Percentiles rank a stretch among this genome's conserved stretches.
Conservation (phyloP, 2,113 vertebrate species). For the Crypturellus undulatus region DNA sequence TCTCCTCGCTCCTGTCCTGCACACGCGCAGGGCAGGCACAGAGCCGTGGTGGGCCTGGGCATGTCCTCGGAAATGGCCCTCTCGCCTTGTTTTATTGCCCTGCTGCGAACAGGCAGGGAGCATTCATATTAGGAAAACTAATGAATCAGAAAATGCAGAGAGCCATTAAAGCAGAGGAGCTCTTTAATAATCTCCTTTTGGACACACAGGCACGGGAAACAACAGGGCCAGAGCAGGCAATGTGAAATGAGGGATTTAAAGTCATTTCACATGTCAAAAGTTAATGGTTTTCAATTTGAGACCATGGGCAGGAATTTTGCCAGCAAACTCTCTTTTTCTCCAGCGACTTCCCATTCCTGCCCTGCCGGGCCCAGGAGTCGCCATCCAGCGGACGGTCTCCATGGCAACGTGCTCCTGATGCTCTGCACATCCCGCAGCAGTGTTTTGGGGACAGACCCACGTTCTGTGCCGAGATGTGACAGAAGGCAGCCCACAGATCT, state of each 20-base stretch:
- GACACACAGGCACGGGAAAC: neutral
- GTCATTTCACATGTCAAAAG: neutral
- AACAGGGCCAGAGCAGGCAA: neutral
- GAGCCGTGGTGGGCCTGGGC: fast-evolving
- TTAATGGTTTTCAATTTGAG: neutral
- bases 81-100: neutral
- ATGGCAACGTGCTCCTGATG: neutral
- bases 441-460: neutral
- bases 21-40: neutral
- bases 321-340: neutral
- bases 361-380: neutral
- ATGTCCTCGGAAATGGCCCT: neutral
- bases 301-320: neutral
- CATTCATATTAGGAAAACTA: conserved; percentile 16
- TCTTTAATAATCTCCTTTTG: neutral
- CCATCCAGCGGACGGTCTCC: neutral
- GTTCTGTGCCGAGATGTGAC: neutral
- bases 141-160: conserved; percentile 21
- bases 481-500: neutral
- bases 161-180: neutral
- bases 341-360: neutral
- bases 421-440: neutral
- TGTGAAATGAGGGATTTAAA: neutral
- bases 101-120: conserved; percentile 4
- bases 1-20: neutral